Base-by-base conservation (phyloP, 2,797 vertebrate genomes). In the Argya squamiceps region DNA sequence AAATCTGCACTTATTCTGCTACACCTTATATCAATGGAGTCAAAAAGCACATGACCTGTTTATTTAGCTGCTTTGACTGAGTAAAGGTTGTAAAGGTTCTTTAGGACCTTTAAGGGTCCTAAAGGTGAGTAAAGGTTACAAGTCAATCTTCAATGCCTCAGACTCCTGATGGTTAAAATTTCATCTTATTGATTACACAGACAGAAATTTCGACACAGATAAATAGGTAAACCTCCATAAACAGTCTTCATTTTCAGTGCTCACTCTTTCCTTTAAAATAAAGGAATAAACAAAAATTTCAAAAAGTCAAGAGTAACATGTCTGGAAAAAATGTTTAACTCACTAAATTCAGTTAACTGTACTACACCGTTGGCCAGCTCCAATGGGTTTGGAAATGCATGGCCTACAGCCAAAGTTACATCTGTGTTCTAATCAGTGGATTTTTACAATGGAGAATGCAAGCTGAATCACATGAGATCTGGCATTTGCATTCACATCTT, bases 361-460 rank as follows among this genome's bases (percentile, higher is more conserved):
- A 37, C 12, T 23, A 44, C 7, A 36, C 7, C 1, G 0, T 4
- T 34, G 24, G 6, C 21, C 26, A 83, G 1, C 6, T 49, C 32
- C 41, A 70, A 70, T 5, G 14, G 4, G 15, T 53, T 2, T 50
- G 39, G 12, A 76, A 11, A 67, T 36, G 5, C 24, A 60, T 3
- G 4, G 16, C 20, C 30, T 71, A 39, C 10, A 79, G 27, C 3
- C 4, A 9, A 75, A 70, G 15, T 24, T 67, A 60, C 59, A 56
- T 30, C 9, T 63, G 15, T 46, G 8, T 19, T 83, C n/a, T 74
- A 30, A 77, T 32, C 39, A 34, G 5, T 12, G 24, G 27, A 47
- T 52, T 80, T 56, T 58, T 63, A 62, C 9, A 80, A 29, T 4
- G 7, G 14, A 50, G 15, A 75, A 63, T 1, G 3, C 15, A 67